These are phyloP conservation scores for Nasonia longicornis DNA, from an alignment of 1,140 invertebrate species.

Conservation along the genomic window DNA sequence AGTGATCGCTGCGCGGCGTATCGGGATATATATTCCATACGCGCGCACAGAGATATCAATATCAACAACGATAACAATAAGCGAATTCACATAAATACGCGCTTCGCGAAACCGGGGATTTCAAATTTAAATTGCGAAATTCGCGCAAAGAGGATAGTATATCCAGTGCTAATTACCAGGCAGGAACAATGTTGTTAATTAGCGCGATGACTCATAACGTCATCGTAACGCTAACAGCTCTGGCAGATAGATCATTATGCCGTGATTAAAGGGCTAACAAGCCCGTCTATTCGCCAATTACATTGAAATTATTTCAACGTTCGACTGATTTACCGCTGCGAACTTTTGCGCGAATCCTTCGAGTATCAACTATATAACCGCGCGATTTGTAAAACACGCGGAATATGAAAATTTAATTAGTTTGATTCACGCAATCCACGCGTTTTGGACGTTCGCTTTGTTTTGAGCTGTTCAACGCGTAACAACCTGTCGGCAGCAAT, in stretches of 20 bases:
- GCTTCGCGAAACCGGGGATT: neutral
- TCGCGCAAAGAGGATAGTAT: neutral
- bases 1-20: neutral
- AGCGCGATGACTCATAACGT: conserved; percentile 14
- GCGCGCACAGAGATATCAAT: neutral
- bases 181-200: conserved; percentile 26
- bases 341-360: neutral
- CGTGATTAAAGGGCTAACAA: conserved; percentile 26
- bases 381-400: neutral
- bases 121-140: conserved; percentile 7
- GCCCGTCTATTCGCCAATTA: conserved; percentile 24
- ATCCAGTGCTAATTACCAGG: conserved; percentile 5
- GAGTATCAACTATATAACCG: neutral
- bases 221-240: conserved; percentile 20
- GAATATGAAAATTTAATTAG: neutral
- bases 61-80: neutral
- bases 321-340: neutral
- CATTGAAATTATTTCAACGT: conserved; percentile 29
- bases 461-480: too few species aligned
- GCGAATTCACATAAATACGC: neutral
- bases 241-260: conserved; percentile 20
- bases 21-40: neutral
- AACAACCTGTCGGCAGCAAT: neutral
- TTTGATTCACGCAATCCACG: neutral
- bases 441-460: too few species aligned